Conservation (phyloP, 2,888 invertebrate genomes). For the Buathra laborator region DNA sequence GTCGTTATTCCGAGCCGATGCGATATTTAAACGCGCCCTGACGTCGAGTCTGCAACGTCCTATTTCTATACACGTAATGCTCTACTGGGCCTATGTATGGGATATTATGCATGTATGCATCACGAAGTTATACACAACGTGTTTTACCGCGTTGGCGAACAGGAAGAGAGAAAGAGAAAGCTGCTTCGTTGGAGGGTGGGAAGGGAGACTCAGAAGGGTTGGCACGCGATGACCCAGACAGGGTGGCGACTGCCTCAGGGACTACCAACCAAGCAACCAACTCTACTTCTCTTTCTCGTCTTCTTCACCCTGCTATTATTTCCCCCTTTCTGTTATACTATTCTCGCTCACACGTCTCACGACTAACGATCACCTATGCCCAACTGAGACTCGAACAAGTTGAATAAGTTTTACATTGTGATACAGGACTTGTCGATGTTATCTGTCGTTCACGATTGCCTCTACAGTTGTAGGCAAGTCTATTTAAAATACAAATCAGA, state of each 20-base stretch:
- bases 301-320: constrained; percentile 5
- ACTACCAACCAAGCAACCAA: constrained; percentile 29
- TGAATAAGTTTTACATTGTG: constrained; percentile 4
- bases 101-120: constrained; percentile 23
- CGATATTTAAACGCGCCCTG: constrained; percentile 50
- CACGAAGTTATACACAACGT: constrained; percentile 9
- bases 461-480: not conserved
- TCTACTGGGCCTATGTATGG: constrained; percentile 15
- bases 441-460: not conserved
- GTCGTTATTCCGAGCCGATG: constrained; percentile 36
- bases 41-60: constrained; percentile 14
- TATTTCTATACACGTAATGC: constrained; percentile 44
- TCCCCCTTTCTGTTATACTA: constrained; percentile 11
- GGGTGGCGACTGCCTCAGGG: constrained; percentile 76
- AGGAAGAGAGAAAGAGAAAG: constrained; percentile 55
- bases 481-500: not conserved
- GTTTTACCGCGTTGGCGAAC: constrained; percentile 44
- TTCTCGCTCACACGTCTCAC: constrained; percentile 43
- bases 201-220: constrained; percentile 57
- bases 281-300: constrained; percentile 53
- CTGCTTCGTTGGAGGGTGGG: constrained; percentile 51
- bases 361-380: constrained; percentile 17
- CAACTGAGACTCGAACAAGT: not conserved
- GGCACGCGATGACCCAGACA: constrained; percentile 83
- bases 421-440: not conserved